A percentile compares a stretch with the other conserved stretches of the same genome.
Conservation (phyloP, 2,888 invertebrate species). For the Apantesis nais region DNA sequence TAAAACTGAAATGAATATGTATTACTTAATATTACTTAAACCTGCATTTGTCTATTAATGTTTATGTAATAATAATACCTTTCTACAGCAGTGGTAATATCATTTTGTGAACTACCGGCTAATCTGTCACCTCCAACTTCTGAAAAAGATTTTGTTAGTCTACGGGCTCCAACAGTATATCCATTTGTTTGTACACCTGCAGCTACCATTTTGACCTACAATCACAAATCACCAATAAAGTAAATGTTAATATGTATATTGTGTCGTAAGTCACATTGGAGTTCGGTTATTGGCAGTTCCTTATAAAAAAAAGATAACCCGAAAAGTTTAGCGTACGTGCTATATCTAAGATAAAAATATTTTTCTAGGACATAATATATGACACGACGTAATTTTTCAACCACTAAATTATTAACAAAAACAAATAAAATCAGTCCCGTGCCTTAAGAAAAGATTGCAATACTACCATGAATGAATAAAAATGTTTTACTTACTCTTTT, state of each 20-base stretch:
- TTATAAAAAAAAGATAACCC: too few relatives aligned
- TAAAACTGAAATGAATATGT: slow-evolving; percentile 59
- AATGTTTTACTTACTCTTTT: slow-evolving; percentile 86
- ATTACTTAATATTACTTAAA: not conserved
- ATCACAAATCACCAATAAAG: not conserved
- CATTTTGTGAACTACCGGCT: slow-evolving; percentile 66
- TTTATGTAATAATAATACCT: slow-evolving; percentile 56
- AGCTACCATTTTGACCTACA: slow-evolving; percentile 93
- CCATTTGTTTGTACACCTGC: slow-evolving; percentile 97
- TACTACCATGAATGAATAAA: not conserved
- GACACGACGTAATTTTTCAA: not conserved
- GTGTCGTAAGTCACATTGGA: not conserved
- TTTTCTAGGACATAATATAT: not conserved
- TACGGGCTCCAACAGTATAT: slow-evolving; percentile 85
- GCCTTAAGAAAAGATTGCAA: not conserved
- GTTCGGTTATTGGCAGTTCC: not conserved
- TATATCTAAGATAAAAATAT: not conserved
- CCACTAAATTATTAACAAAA: not conserved
- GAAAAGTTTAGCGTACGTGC: too few relatives aligned
- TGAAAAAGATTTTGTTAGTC: slow-evolving; percentile 93
- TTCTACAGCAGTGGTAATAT: slow-evolving; percentile 68
- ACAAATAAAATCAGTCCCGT: not conserved
- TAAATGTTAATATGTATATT: not conserved
- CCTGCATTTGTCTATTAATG: not conserved
- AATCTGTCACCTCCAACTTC: slow-evolving; percentile 87